Evolutionary conservation across 2,797 vertebrate species (phyloP).

Genomic region (Sciaenops ocellatus): DNA sequence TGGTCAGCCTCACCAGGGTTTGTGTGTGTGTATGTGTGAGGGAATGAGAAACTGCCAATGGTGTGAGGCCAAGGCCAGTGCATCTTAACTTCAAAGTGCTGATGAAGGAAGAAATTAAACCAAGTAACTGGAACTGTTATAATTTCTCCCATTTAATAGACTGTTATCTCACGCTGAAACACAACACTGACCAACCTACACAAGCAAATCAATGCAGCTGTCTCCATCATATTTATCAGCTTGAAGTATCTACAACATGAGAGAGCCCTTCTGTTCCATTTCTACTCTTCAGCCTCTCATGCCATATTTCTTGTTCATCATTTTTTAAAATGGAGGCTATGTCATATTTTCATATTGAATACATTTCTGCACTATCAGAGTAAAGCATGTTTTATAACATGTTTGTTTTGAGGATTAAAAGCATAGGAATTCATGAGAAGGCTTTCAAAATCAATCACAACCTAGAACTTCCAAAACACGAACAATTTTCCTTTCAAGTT

Average conservation of each 20-base stretch:
- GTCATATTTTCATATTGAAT: not conserved
- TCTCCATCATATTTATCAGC: slow-evolving; percentile 15
- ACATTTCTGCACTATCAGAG: not conserved
- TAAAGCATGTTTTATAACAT: not conserved
- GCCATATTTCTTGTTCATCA: not conserved
- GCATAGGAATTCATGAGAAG: slow-evolving; percentile 1
- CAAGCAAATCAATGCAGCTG: slow-evolving; percentile 37
- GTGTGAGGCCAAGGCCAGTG: slow-evolving; percentile 42
- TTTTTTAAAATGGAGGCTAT: not conserved
- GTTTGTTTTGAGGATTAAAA: not conserved
- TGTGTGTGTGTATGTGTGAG: slow-evolving; percentile 4
- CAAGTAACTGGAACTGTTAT: slow-evolving; percentile 45
- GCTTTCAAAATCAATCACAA: slow-evolving; percentile 24
- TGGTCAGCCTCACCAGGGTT: slow-evolving; percentile 51
- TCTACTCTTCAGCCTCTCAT: slow-evolving; percentile 3
- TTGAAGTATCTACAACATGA: not conserved
- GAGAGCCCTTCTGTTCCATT: slow-evolving; percentile 5
- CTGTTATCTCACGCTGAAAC: slow-evolving; percentile 44
- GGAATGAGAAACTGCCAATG: slow-evolving; percentile 26
- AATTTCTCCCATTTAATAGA: slow-evolving; percentile 49
- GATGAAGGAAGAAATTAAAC: slow-evolving; percentile 57
- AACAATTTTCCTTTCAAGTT: slow-evolving; percentile 27
- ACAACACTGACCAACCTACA: slow-evolving; percentile 28
- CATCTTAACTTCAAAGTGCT: slow-evolving; percentile 50
- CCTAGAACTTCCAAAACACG: not conserved